A percentile compares a stretch with the other conserved stretches of the same genome.
Conservation (phyloP, 1,140 invertebrate genomes). For the Muscidifurax raptorellus region DNA sequence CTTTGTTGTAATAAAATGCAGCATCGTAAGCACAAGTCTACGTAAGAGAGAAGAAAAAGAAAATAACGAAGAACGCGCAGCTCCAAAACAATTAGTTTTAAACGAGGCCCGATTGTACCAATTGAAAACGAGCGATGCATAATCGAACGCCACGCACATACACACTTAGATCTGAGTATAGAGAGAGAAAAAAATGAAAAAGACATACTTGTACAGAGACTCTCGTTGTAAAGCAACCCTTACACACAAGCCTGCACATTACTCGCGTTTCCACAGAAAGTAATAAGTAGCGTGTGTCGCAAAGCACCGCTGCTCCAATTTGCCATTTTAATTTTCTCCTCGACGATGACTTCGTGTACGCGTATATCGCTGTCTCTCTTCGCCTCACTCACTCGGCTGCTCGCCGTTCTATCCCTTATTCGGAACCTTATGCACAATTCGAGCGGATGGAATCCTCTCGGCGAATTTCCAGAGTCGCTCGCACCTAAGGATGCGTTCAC, state of each 20-base stretch:
- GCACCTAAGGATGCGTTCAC: background rate
- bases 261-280: background rate
- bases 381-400: too few species aligned
- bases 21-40: background rate
- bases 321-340: background rate
- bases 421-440: background rate
- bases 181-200: too few species aligned
- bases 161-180: too few species aligned
- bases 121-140: background rate
- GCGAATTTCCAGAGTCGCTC: background rate
- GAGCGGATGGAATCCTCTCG: background rate
- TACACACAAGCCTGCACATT: background rate
- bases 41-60: background rate
- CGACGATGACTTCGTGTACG: background rate
- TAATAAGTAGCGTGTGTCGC: background rate
- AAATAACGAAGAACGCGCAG: background rate
- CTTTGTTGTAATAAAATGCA: too few species aligned
- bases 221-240: background rate
- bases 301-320: background rate
- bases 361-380: too few species aligned
- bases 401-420: slow-evolving; percentile 2
- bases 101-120: background rate
- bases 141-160: background rate
- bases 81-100: background rate
- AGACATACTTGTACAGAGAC: too few species aligned